Evolutionary conservation across 1,140 invertebrate genomes (phyloP).

Genomic region (Eueides isabella): DNA sequence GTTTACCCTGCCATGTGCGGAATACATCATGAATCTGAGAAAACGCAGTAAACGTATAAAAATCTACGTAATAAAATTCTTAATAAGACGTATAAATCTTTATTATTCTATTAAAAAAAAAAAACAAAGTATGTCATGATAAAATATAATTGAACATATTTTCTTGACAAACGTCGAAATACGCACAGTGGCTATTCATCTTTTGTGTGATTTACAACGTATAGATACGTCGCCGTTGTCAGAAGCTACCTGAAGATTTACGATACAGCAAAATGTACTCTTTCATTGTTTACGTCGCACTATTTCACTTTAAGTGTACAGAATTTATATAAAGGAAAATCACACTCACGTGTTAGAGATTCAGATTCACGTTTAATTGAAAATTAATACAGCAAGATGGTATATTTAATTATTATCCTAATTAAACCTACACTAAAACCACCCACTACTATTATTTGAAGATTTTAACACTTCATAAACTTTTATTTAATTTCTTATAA

Average conservation of each 20-base stretch:
- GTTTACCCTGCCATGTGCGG: no score
- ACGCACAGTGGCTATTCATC: constrained; percentile 41
- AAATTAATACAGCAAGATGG: no score
- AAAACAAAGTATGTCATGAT: not conserved
- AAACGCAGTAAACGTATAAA: not conserved
- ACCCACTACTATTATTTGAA: no score
- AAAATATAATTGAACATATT: constrained; percentile 33
- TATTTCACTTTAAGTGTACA: not conserved
- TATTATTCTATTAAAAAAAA: not conserved
- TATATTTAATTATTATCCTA: no score
- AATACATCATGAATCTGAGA: no score
- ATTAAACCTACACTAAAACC: no score
- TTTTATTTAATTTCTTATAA: no score
- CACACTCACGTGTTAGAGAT: no score
- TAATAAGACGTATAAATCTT: not conserved
- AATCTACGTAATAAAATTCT: not conserved
- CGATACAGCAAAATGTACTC: not conserved
- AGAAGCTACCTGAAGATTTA: constrained; percentile 19
- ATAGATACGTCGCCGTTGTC: constrained; percentile 30
- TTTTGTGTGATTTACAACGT: constrained; percentile 39
- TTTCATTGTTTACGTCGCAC: constrained; percentile 9
- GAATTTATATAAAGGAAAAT: not conserved
- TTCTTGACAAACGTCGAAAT: constrained; percentile 37
- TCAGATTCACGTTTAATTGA: no score
- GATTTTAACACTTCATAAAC: no score